Evolutionary conservation across 2,113 vertebrate genomes (phyloP), one percentile per base, ranked within the genome.

Genomic region (Embiotoca jacksoni): DNA sequence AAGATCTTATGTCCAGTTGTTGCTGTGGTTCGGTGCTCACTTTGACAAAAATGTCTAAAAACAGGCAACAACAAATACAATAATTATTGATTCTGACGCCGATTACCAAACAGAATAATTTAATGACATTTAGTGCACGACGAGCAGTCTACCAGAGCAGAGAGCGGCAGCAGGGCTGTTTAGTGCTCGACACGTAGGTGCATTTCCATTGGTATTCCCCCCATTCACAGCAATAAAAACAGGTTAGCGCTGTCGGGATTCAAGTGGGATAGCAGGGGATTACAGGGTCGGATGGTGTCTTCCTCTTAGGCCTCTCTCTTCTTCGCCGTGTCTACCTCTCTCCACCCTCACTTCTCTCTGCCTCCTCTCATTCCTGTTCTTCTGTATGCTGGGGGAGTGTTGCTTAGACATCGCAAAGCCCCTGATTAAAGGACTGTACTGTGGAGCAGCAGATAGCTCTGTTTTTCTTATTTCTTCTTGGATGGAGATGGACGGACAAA

Each of bases 261-360:
- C 63, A 81, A 88, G 85, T 85, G 75, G 87, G 72, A 85, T 76
- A 73, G 67, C 30, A 1, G 8, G 80, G 80, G 85, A 86, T 90
- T 87, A 78, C 55, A 52, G 37, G 80, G 72, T 39, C 70, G 82
- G 76, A 70, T 68, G 67, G 30, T 69, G 64, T 81, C 10, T 74
- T 75, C 67, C 70, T 73, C 72, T 65, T 39, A 16, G 37, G 35
- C 73, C 36, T 71, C 68, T 55, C 58, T 65, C 68, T 50, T 47
- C 83, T 23, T 15, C 8, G 9, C 52, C 10, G 39, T 5, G 1
- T 35, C 47, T 31, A 46, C 53, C 61, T 63, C 62, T 69, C 64
- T 79, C 73, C 56, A 41, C 16, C 33, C 54, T 53, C 32, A 0
- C 49, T 23, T 54, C 39, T 44, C 41, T 30, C 33, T 15, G 44